phyloP scores from a whole-genome alignment of 2,797 vertebrate genomes.

The Aplochiton taeniatus region DNA sequence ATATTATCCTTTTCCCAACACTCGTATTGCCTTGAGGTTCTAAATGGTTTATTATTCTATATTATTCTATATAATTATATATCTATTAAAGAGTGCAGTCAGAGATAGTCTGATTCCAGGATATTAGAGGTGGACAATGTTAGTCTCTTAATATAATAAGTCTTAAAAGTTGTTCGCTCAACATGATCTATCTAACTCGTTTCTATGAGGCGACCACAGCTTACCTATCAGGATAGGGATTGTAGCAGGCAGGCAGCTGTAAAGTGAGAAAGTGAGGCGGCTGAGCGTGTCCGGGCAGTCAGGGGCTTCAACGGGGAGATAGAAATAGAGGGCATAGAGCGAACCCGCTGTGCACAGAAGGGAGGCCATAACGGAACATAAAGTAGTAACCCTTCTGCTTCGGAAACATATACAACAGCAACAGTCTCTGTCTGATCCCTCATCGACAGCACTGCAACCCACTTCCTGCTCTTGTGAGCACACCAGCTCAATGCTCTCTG shows the following conservation, averaged over 20 bases:
- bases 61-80: no score
- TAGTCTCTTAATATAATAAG: constrained; percentile 37
- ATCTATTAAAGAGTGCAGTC: constrained; percentile 64
- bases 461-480: constrained; percentile 40
- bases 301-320: constrained; percentile 67
- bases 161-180: neutral
- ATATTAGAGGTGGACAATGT: constrained; percentile 57
- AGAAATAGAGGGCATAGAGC: constrained; percentile 73
- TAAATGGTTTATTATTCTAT: no score
- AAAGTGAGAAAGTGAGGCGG: constrained; percentile 69
- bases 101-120: constrained; percentile 61
- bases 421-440: constrained; percentile 25
- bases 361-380: constrained; percentile 67
- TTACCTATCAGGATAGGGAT: constrained; percentile 73
- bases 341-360: constrained; percentile 67
- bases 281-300: constrained; percentile 59
- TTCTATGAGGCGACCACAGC: neutral
- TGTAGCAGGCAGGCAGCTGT: constrained; percentile 70
- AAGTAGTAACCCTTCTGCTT: constrained; percentile 56
- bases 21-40: constrained; percentile 49
- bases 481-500: constrained; percentile 71
- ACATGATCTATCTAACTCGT: no score
- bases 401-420: constrained; percentile 64
- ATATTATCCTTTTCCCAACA: constrained; percentile 59
- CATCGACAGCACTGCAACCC: constrained; percentile 20